A percentile compares a stretch with the other conserved stretches of the same genome.
phyloP scores from a whole-genome alignment of 2,113 vertebrate genomes.

The Marmota flaviventris region DNA sequence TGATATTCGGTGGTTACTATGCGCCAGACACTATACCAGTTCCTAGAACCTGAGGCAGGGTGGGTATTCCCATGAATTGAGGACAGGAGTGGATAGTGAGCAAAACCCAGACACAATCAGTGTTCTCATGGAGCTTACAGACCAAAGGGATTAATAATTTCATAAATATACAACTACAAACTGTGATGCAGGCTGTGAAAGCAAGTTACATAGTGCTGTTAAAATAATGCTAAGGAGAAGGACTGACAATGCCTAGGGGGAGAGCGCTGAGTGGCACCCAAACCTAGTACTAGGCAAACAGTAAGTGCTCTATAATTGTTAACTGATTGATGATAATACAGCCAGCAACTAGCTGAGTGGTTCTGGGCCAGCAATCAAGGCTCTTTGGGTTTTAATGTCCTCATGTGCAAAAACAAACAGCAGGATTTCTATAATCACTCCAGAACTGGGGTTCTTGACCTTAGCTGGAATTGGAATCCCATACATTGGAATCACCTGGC shows the following conservation, averaged over 20 bases:
- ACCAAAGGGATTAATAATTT: background rate
- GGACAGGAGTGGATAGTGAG: background rate
- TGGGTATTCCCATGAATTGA: background rate
- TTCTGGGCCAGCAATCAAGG: background rate
- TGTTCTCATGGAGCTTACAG: background rate
- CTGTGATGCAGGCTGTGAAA: background rate
- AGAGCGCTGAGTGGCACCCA: background rate
- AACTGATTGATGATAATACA: background rate
- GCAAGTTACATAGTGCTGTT: background rate
- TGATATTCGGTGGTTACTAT: background rate
- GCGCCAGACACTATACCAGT: background rate
- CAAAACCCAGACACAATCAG: background rate
- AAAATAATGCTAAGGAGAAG: background rate
- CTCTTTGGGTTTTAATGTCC: background rate
- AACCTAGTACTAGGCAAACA: background rate
- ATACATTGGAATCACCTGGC: background rate
- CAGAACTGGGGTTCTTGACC: background rate
- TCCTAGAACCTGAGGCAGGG: background rate
- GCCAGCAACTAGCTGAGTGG: background rate
- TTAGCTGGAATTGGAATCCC: background rate
- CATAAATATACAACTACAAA: background rate
- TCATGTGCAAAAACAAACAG: background rate
- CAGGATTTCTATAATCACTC: background rate
- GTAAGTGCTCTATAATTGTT: background rate
- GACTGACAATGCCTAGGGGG: background rate